Conservation (phyloP, 37 sponge, comb jelly and placozoan genomes). For the Tethya wilhelma region DNA sequence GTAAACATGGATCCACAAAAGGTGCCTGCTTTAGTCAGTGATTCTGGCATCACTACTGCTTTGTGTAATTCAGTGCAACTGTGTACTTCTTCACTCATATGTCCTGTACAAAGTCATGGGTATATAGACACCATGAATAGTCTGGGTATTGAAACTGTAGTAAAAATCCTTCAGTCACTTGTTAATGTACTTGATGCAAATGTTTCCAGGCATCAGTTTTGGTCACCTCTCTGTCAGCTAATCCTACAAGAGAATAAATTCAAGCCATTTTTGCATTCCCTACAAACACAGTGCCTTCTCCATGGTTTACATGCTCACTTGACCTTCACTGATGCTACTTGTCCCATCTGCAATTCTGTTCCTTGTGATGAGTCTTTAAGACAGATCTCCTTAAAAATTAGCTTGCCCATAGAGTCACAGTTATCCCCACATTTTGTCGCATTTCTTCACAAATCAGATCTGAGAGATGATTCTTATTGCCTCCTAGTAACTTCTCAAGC, state of each 20-base stretch:
- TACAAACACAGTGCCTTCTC: slow-evolving; percentile 39
- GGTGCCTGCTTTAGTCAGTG: neutral
- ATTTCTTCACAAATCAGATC: neutral
- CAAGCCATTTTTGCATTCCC: neutral
- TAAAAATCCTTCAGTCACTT: slow-evolving; percentile 6
- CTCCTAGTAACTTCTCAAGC: too few relatives aligned
- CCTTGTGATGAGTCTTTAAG: neutral
- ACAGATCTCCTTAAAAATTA: slow-evolving; percentile 1
- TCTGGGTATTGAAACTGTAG: too few relatives aligned
- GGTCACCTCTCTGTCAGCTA: slow-evolving; percentile 17
- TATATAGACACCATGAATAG: too few relatives aligned
- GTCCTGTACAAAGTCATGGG: neutral
- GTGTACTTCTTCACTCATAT: neutral
- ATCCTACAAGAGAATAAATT: neutral
- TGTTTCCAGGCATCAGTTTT: neutral
- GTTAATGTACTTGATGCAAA: slow-evolving; percentile 6
- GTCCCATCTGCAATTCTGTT: slow-evolving; percentile 26
- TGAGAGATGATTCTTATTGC: too few relatives aligned
- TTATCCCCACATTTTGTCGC: neutral
- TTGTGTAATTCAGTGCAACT: neutral
- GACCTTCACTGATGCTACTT: neutral
- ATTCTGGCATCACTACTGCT: neutral
- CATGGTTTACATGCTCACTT: slow-evolving; percentile 34
- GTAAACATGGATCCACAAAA: neutral
- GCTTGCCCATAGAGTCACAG: neutral